Conservation (phyloP, 2,113 vertebrate species). For the Sisor rabdophorus region DNA sequence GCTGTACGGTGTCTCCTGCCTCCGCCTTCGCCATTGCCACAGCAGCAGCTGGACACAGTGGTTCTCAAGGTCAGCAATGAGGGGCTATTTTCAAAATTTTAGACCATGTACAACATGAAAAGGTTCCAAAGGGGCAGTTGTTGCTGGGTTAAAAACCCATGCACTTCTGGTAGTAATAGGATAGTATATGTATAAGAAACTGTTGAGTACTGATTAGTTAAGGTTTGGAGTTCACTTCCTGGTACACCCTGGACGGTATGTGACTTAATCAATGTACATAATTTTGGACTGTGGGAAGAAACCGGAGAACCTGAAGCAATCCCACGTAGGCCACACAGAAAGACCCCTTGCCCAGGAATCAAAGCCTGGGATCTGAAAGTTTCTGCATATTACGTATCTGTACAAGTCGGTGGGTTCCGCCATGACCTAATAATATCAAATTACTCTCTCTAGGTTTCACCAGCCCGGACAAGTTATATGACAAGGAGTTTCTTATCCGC, state of each 20-base stretch:
- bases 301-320: no score
- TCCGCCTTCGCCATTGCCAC: slow-evolving; percentile 95
- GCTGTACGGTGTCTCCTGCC: slow-evolving; percentile 84
- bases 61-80: slow-evolving; percentile 76
- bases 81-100: background rate
- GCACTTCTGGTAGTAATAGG: background rate
- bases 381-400: background rate
- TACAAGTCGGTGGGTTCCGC: background rate
- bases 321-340: no score
- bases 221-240: background rate
- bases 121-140: background rate
- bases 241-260: no score
- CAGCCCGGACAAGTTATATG: slow-evolving; percentile 81
- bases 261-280: no score
- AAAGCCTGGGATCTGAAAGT: no score
- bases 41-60: slow-evolving; percentile 86
- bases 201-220: background rate
- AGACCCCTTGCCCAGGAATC: no score
- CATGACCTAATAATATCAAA: background rate
- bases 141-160: background rate
- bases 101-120: background rate
- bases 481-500: slow-evolving; percentile 96
- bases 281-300: no score
- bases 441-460: slow-evolving; percentile 73
- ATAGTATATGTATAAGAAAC: background rate